Evolutionary conservation across 2,113 vertebrate genomes (phyloP).

Genomic region (Thunnus thynnus): DNA sequence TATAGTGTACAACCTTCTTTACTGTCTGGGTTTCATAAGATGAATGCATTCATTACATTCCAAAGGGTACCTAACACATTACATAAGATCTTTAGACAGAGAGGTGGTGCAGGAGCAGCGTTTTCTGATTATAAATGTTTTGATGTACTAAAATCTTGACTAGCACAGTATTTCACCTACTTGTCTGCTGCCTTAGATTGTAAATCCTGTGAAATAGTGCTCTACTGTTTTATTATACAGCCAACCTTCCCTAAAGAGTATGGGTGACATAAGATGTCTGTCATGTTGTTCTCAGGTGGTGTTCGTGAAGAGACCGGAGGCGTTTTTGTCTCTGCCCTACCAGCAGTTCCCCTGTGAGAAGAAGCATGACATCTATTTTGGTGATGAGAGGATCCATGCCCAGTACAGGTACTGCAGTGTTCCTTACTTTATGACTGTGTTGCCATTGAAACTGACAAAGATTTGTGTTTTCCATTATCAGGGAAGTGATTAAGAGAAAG

Average conservation of each 20-base stretch:
- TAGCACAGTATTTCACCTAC: no score
- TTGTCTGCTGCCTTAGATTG: neutral
- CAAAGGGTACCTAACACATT: neutral
- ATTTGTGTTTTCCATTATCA: no score
- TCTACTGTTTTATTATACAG: no score
- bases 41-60: neutral
- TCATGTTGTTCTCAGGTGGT: constrained; percentile 87
- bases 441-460: neutral
- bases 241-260: neutral
- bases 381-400: constrained; percentile 87
- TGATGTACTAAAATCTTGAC: no score
- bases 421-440: neutral
- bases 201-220: neutral
- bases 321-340: constrained; percentile 88
- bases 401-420: constrained; percentile 88
- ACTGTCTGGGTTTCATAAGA: neutral
- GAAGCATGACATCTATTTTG: constrained; percentile 93
- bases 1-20: neutral
- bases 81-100: neutral
- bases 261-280: neutral
- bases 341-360: constrained; percentile 91
- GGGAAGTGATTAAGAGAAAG: neutral
- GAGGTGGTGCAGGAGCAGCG: neutral
- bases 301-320: constrained; percentile 89
- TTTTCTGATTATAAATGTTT: neutral